These are phyloP conservation scores for Cosmopolites sordidus DNA, from an alignment of 2,888 invertebrate genomes.

Conservation along the genomic window DNA sequence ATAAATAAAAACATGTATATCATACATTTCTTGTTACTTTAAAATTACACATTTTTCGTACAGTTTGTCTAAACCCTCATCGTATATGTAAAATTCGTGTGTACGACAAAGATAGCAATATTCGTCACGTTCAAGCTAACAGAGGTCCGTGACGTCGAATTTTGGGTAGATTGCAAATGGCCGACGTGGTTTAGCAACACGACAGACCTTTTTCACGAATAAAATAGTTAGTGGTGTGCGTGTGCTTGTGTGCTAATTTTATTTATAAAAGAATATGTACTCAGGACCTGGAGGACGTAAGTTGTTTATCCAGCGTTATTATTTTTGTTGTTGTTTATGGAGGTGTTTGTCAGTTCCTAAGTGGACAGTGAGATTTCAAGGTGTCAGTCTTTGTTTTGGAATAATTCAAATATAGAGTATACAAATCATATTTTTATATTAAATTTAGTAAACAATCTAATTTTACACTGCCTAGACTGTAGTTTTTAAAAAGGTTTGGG, in stretches of 20 bases:
- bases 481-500: too few relatives aligned
- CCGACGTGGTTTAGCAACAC: slow-evolving; percentile 45
- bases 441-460: slow-evolving; percentile 17
- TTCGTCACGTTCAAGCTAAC: slow-evolving; percentile 4
- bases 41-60: background rate
- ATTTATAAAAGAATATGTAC: slow-evolving; percentile 43
- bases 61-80: background rate
- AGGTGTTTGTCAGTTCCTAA: background rate
- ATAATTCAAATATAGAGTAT: background rate
- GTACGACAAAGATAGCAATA: slow-evolving; percentile 11
- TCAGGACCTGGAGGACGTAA: slow-evolving; percentile 48
- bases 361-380: background rate
- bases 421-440: background rate
- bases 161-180: slow-evolving; percentile 46
- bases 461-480: too few relatives aligned
- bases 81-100: background rate
- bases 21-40: too few relatives aligned
- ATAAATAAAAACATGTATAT: too few relatives aligned
- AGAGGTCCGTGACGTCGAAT: slow-evolving; percentile 10
- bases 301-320: slow-evolving; percentile 23
- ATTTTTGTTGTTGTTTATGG: background rate
- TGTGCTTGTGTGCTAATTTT: slow-evolving; percentile 45
- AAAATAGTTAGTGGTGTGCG: slow-evolving; percentile 44
- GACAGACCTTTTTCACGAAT: slow-evolving; percentile 40
- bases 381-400: slow-evolving; percentile 25